These are phyloP conservation scores for Pteropus rufus DNA, from an alignment of 2,797 vertebrate species.

Conservation along the genomic window DNA sequence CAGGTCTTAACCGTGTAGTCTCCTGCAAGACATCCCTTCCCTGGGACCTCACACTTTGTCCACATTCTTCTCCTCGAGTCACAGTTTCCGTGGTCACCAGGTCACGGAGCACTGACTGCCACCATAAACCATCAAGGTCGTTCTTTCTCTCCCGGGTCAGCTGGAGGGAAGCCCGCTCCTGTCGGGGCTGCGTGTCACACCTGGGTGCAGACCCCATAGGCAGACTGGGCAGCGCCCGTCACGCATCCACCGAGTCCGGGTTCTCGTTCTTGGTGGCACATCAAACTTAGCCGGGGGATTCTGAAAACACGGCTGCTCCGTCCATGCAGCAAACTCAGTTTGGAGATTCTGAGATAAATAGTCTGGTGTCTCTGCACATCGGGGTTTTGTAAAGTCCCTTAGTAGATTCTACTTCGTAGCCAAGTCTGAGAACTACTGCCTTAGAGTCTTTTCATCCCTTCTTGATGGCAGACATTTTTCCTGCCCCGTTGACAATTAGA, in stretches of 20 bases:
- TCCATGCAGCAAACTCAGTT: not conserved
- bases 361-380: not conserved
- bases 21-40: not conserved
- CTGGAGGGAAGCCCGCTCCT: not conserved
- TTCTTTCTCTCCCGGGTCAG: not conserved
- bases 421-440: not conserved
- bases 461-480: not conserved
- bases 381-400: not conserved
- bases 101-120: not conserved
- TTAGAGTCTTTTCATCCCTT: not conserved
- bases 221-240: not conserved
- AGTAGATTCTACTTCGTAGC: not conserved
- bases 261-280: not conserved
- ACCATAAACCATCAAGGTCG: not conserved
- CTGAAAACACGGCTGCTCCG: not conserved
- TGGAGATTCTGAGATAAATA: not conserved
- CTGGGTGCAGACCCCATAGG: rapidly evolving
- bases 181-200: not conserved
- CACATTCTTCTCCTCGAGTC: not conserved
- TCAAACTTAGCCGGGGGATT: not conserved
- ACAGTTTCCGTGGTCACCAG: constrained; percentile 9
- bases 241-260: not conserved
- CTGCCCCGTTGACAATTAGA: not conserved
- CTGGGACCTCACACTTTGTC: not conserved
- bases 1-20: constrained; percentile 10